Evolutionary conservation across 2,113 vertebrate species (phyloP), one percentile per base, ranked within the genome.

Genomic region (Solea senegalensis): DNA sequence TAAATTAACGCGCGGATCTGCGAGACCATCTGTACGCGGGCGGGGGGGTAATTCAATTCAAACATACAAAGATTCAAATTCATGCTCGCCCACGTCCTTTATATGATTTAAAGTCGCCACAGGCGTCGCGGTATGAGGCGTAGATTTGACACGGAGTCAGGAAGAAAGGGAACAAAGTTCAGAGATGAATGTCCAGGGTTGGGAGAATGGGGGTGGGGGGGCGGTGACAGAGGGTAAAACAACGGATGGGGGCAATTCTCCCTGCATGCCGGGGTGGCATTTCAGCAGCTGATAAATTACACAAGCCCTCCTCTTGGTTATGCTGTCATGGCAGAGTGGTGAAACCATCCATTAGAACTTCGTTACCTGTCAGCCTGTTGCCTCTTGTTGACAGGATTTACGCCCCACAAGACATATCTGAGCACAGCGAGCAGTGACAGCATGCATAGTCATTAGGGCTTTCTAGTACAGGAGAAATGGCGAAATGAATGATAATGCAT

Each of bases 291-390:
- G 51, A 78, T 86, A 84, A 87, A 90, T 91, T 71, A 87, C 72
- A 82, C 50, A 39, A 72, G 78, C 60, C 76, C 72, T 69, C 70
- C 54, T 80, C 61, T 59, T 72, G 76, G 83, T 81, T 75, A 59
- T 56, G 81, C 72, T 74, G 83, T 81, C 89, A 83, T 53, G 68
- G 66, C 65, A 70, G 88, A 82, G 74, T 56, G 76, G 82, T 83
- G 73, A 80, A 89, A 84, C 72, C 76, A 86, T 90, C 90, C 73
- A 90, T 93, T 93, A 91, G 86, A 78, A 85, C 69, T 78, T 84
- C 74, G 66, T 80, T 90, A 87, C 78, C 88, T 89, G 85, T 89
- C 91, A 86, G 76, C 65, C 69, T 41, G 67, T 86, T 85, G 80
- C 78, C 77, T 59, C 52, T 49, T 70, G 81, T 83, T 89, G 89